Base-by-base conservation (phyloP, 2,888 invertebrate species). In the Nemotelus pantherinus region DNA sequence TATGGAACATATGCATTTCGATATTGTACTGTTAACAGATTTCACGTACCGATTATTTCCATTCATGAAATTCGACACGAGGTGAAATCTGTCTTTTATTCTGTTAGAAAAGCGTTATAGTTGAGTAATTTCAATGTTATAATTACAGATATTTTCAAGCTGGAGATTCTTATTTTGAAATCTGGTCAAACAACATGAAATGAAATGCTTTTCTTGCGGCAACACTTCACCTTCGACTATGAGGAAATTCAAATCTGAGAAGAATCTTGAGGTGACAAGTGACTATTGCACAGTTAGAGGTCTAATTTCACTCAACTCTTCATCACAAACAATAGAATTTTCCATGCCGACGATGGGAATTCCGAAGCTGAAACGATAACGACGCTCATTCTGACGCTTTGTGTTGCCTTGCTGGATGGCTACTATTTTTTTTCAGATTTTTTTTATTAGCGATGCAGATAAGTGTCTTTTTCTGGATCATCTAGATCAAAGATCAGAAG, bases 401-500 rank as follows among this genome's bases (percentile, higher is more conserved):
- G 47, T 57, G 25, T 25, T 25, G 25, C 25, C 25, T 25, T 25
- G 25, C 25, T 25, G 25, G 25, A 25, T 25, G 25, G 25, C 25
- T 25, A 25, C 25, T 25, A 25, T 25, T 25, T 25, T 25, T 25
- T 25, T 25, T 25, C 25, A 25, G 50, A 74, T 63, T 63, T 60
- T 74, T 74, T 10, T 74, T 48, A 60, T 74, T 58, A 60, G 60
- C 43, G 39, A 63, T 50, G 39, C 50, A 60, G 74, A 74, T 74
- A 60, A 74, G 48, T 48, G 44, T 47, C 60, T 74, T 60, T 60
- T 74, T 74, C 63, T 74, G 60, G 74, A 60, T 60, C 74, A 74
- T 74, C 74, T 74, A 74, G 74, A 74, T 74, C 74, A 48, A 43
- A 74, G 74, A 72, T 72, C 63, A 74, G 45, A 41, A 4, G 55